phyloP scores from a whole-genome alignment of 2,113 vertebrate genomes.

The Psilopogon haemacephalus region DNA sequence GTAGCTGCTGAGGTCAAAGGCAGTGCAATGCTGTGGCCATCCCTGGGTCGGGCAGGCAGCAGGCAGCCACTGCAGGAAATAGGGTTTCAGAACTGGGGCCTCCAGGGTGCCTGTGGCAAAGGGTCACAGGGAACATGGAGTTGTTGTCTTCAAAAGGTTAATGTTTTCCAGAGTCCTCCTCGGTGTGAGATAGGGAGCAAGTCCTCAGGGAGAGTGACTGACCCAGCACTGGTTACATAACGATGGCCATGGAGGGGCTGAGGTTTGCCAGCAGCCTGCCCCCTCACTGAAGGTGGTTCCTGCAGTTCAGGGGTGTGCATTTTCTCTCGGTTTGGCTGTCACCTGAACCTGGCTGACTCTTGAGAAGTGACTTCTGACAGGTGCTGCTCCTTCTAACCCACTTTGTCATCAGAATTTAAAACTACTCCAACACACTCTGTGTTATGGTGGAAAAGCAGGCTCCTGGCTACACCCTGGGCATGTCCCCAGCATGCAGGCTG shows the following conservation, averaged over 20 bases:
- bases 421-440: not conserved
- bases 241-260: not conserved
- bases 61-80: not conserved
- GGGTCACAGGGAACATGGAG: not conserved
- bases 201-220: not conserved
- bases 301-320: not conserved
- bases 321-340: not conserved
- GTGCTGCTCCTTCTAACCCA: not conserved
- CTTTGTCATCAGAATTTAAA: not conserved
- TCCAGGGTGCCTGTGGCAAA: not conserved
- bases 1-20: not conserved
- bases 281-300: not conserved
- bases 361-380: not conserved
- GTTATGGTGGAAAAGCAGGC: not conserved
- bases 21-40: not conserved
- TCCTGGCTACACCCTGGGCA: not conserved
- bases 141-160: not conserved
- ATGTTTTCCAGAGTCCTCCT: not conserved
- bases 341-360: not conserved
- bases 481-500: slow-evolving; percentile 21
- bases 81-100: not conserved
- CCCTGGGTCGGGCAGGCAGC: not conserved
- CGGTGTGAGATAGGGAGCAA: not conserved
- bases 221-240: not conserved
- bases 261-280: not conserved